These are phyloP conservation scores for Cydia pomonella DNA, from an alignment of 1,140 invertebrate species.

Conservation along the genomic window DNA sequence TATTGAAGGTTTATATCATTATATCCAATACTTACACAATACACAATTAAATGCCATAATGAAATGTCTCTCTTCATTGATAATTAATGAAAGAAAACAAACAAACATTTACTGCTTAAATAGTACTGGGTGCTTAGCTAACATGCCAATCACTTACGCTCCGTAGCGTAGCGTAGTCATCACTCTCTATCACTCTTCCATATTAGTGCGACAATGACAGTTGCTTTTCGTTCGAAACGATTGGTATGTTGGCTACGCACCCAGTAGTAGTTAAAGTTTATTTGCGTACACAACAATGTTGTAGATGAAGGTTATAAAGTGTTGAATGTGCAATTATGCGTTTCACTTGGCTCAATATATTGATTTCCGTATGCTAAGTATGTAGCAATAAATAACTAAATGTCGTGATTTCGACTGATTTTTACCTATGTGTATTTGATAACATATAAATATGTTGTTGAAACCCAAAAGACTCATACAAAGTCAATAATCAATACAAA, in stretches of 20 bases:
- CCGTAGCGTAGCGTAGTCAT: no score
- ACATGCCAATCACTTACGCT: no score
- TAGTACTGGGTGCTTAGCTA: no score
- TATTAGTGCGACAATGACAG: no score
- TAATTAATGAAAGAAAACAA: not conserved
- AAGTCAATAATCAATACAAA: no score
- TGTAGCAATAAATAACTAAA: not conserved
- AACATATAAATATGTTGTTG: no score
- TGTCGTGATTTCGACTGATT: not conserved
- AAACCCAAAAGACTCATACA: no score
- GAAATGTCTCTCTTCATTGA: not conserved
- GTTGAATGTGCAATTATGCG: not conserved
- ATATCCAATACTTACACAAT: not conserved
- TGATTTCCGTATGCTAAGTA: not conserved
- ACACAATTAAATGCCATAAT: not conserved
- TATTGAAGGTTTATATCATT: constrained; percentile 16
- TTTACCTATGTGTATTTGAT: not conserved
- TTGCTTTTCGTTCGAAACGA: no score
- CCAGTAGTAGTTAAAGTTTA: not conserved
- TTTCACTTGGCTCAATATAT: not conserved
- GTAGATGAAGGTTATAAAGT: not conserved
- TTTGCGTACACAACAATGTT: not conserved
- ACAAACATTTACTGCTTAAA: not conserved
- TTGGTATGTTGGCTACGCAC: no score
- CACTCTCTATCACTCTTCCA: no score